Evolutionary conservation across 2,797 vertebrate species (phyloP).

Genomic region (Alca torda): DNA sequence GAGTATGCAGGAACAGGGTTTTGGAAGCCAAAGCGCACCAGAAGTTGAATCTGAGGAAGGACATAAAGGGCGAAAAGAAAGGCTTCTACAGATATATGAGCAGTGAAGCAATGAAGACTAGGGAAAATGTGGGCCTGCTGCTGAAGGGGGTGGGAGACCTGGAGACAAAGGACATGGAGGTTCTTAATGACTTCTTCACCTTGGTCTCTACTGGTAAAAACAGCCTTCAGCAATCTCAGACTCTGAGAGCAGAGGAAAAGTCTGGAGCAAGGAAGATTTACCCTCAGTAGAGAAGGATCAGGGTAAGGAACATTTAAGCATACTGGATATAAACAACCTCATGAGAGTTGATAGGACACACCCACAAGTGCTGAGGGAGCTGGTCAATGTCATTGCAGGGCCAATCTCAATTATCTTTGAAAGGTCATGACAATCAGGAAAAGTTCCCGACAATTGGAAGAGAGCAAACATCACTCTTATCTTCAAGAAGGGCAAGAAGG

Average conservation of each 20-base stretch:
- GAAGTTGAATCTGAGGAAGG: not conserved
- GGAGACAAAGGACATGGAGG: not conserved
- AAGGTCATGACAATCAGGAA: not conserved
- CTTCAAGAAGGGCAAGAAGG: not conserved
- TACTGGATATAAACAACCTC: not conserved
- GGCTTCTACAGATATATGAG: not conserved
- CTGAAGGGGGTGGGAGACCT: not conserved
- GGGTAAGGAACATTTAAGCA: not conserved
- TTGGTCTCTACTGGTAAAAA: not conserved
- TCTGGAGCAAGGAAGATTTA: not conserved
- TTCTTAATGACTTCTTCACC: not conserved
- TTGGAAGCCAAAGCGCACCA: not conserved
- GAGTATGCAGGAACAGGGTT: not conserved
- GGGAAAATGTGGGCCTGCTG: not conserved
- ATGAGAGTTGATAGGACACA: not conserved
- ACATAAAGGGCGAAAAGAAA: not conserved
- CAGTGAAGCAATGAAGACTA: not conserved
- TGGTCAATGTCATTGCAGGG: not conserved
- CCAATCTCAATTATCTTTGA: not conserved
- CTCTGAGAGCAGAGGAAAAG: not conserved
- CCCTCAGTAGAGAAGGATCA: not conserved
- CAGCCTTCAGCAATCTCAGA: not conserved
- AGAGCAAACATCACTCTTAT: not conserved
- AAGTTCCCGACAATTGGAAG: not conserved
- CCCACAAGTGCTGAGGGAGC: not conserved